Evolutionary conservation across 1,140 invertebrate genomes (phyloP).

Genomic region (Oncopeltus fasciatus): DNA sequence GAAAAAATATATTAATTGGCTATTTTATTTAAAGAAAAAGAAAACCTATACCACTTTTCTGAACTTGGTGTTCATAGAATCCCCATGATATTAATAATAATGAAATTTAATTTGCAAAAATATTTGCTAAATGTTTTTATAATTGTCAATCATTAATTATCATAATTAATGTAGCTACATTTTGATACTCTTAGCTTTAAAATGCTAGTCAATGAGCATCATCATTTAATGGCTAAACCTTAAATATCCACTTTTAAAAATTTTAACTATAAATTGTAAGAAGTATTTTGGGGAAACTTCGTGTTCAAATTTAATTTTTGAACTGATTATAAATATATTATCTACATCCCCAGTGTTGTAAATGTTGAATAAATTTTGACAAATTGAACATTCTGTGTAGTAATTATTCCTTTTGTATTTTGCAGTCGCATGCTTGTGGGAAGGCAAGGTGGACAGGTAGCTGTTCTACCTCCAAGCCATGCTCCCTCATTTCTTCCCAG

Average conservation of each 20-base stretch:
- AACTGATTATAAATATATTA: neutral
- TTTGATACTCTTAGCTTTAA: too few relatives aligned
- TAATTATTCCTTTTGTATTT: constrained; percentile 24
- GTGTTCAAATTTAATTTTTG: neutral
- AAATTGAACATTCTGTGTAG: neutral
- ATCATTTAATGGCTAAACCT: neutral
- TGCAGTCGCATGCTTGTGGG: constrained; percentile 55
- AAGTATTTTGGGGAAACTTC: neutral
- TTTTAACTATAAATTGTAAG: neutral
- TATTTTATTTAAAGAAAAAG: too few relatives aligned
- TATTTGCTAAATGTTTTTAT: too few relatives aligned
- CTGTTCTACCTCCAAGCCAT: constrained; percentile 32
- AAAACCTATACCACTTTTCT: too few relatives aligned
- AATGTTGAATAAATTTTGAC: neutral
- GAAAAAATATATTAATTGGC: too few relatives aligned
- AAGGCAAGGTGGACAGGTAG: constrained; percentile 59
- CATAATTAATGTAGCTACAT: too few relatives aligned
- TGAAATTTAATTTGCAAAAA: too few relatives aligned
- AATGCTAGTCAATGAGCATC: too few relatives aligned
- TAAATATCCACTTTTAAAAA: neutral
- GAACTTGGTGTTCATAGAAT: too few relatives aligned
- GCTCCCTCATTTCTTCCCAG: constrained; percentile 24
- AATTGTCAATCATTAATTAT: too few relatives aligned
- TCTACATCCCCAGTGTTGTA: neutral
- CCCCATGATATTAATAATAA: too few relatives aligned